Evolutionary conservation across 2,888 invertebrate species (phyloP).

Genomic region (Girardia tigrina): DNA sequence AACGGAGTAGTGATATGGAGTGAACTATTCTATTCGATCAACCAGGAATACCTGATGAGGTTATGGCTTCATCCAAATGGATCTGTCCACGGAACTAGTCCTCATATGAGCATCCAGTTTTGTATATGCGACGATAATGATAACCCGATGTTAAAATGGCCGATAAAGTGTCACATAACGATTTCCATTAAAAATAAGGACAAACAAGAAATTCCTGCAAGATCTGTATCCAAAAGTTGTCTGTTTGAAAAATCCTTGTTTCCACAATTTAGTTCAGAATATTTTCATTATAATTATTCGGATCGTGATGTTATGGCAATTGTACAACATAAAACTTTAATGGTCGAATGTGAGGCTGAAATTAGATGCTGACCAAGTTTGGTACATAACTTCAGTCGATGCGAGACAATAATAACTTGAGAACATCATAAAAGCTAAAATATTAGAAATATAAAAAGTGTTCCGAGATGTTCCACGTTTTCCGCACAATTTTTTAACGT

Average conservation of each 20-base stretch:
- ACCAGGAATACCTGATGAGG: constrained; percentile 5
- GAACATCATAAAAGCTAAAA: too few species aligned
- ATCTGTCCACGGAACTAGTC: neutral
- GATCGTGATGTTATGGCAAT: neutral
- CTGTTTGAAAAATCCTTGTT: neutral
- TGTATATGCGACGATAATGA: constrained; percentile 2
- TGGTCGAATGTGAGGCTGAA: neutral
- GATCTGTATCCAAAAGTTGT: neutral
- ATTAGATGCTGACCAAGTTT: too few species aligned
- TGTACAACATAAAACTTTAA: neutral
- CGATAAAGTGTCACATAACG: neutral
- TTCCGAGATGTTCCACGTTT: too few species aligned
- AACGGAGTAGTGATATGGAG: neutral
- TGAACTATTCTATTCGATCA: neutral
- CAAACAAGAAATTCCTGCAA: neutral
- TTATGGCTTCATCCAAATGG: neutral
- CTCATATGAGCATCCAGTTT: neutral
- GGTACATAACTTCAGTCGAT: too few species aligned
- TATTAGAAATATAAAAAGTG: too few species aligned
- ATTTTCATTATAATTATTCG: neutral
- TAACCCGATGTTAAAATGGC: constrained; percentile 6
- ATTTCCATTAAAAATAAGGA: neutral
- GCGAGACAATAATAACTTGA: too few species aligned
- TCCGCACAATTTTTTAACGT: too few species aligned
- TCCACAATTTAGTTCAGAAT: neutral